Evolutionary conservation across 1,140 invertebrate species (phyloP), one percentile per base, ranked within the genome.

Genomic region (Heliconius nattereri): DNA sequence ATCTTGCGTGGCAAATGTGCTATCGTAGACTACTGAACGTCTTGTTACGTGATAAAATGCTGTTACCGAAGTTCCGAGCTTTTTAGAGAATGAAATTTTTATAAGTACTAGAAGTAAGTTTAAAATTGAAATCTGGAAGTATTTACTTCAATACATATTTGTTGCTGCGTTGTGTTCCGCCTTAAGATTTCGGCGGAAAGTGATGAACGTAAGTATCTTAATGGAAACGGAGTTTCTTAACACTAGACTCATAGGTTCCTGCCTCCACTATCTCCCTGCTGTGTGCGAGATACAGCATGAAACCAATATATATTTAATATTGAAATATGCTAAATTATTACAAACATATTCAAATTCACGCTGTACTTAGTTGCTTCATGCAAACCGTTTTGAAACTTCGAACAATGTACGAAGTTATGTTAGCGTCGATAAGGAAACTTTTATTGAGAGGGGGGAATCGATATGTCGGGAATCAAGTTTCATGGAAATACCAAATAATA

Each of bases 1-100:
- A 71, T 57, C 66, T 80, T 76, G 73, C 74, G 78, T 80, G 78
- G 57, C 78, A 60, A 71, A 72, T 80, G 75, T 73, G 23, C 60
- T 66, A 40, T 60, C 35, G n/a, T 72, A 66, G 32, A 49, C 60
- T 23, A 54, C 35, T 32, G 29, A 75, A 40, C 80, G 45, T 78
- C 45, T 45, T 71, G 72, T 76, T 71, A 80, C 76, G 76, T 81
- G 76, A 72, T 76, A 3, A 81, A 78, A 76, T 32, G 45, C 75
- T 75, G 60, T 81, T 81, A 70, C 37, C 52, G 23, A 32, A 75
- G 54, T 79, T 75, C 52, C 16, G 73, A 35, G 7, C n/a, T 66
- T 66, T 66, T 29, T 66, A 66, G 2, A 29, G 13, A 66, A 11
- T 66, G 23, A 29, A 66, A 19, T 9, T 66, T 2, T 66, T 66